A percentile compares a stretch with the other conserved stretches of the same genome.
phyloP scores from a whole-genome alignment of 2,888 invertebrate genomes.

The Caenorhabditis doughertyi region DNA sequence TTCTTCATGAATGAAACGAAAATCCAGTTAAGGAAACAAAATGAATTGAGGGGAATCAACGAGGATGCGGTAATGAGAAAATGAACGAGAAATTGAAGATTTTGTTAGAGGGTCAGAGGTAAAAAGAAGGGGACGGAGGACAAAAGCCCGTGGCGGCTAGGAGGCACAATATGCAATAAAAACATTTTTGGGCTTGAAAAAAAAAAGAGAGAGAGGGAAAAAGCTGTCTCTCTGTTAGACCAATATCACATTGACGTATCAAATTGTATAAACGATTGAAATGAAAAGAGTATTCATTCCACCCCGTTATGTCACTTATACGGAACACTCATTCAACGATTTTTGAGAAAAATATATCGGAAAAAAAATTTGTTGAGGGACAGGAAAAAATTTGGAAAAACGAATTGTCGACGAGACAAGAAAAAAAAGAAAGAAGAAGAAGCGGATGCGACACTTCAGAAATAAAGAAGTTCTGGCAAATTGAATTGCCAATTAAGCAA shows the following conservation, averaged over 20 bases:
- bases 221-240: not conserved
- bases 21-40: slow-evolving; percentile 29
- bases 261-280: slow-evolving; percentile 30
- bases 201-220: not conserved
- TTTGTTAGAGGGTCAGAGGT: slow-evolving; percentile 35
- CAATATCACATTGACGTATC: slow-evolving; percentile 6
- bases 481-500: slow-evolving; percentile 65
- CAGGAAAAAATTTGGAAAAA: not conserved
- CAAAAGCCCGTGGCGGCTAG: slow-evolving; percentile 15
- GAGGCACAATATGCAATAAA: slow-evolving; percentile 38
- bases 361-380: not conserved
- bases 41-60: not conserved
- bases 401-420: slow-evolving; percentile 17
- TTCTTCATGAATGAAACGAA: not conserved
- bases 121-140: slow-evolving; percentile 20
- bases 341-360: slow-evolving; percentile 2
- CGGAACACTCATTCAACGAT: slow-evolving; percentile 2
- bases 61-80: slow-evolving; percentile 57
- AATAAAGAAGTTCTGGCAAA: slow-evolving; percentile 64
- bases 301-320: slow-evolving; percentile 1
- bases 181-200: slow-evolving; percentile 24
- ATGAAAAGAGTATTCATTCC: slow-evolving; percentile 16
- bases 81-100: slow-evolving; percentile 49
- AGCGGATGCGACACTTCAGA: slow-evolving; percentile 61
- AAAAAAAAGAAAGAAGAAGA: slow-evolving; percentile 20